These are phyloP conservation scores for Deilephila porcellus DNA, from an alignment of 2,888 invertebrate genomes.

Conservation along the genomic window DNA sequence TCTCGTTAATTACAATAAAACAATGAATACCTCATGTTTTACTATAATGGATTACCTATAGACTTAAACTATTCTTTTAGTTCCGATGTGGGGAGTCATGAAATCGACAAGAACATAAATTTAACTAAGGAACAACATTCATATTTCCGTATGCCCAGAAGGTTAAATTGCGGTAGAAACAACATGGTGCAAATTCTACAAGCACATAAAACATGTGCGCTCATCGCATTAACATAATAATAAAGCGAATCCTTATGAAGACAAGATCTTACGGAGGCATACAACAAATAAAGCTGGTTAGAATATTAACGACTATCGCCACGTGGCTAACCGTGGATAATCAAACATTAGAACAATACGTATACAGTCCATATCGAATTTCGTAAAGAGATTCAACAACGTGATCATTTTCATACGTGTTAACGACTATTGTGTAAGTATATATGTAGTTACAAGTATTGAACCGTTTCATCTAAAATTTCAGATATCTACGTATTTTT, in stretches of 20 bases:
- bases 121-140: background rate
- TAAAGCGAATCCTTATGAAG: constrained; percentile 50
- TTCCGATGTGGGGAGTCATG: background rate
- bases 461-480: no score
- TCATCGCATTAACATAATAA: constrained; percentile 31
- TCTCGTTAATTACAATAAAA: no score
- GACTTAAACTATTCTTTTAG: background rate
- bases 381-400: background rate
- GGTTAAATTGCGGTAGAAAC: background rate
- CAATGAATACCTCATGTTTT: no score
- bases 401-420: no score
- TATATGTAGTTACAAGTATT: no score
- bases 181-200: constrained; percentile 1
- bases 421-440: no score
- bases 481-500: no score
- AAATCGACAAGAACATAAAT: background rate
- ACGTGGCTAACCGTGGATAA: constrained; percentile 30
- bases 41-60: no score
- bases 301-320: constrained; percentile 47
- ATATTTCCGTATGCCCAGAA: constrained; percentile 12
- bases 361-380: background rate
- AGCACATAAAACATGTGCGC: constrained; percentile 10
- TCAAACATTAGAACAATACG: constrained; percentile 1
- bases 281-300: constrained; percentile 41
- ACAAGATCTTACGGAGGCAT: constrained; percentile 45